phyloP scores from a whole-genome alignment of 2,888 invertebrate genomes.

The Drosophila tanythrix region DNA sequence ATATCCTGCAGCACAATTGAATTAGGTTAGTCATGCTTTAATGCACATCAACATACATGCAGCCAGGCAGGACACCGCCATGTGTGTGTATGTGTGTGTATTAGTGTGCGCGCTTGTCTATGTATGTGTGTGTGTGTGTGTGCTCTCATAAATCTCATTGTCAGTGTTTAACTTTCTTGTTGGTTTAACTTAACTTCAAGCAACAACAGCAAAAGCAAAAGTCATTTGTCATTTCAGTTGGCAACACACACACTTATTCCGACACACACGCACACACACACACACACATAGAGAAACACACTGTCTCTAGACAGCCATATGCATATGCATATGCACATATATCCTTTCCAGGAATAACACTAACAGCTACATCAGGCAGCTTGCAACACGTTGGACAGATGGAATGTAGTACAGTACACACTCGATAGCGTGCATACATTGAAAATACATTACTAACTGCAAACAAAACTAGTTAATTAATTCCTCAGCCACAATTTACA shows the following conservation, averaged over 20 bases:
- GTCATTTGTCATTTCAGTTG: conserved; percentile 79
- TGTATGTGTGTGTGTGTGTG: conserved; percentile 32
- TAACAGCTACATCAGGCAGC: conserved; percentile 17
- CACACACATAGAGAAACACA: conserved; percentile 12
- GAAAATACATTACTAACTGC: neutral
- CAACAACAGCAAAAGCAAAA: conserved; percentile 65
- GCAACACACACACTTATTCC: conserved; percentile 57
- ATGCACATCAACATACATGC: conserved; percentile 78
- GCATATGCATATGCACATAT: conserved; percentile 29
- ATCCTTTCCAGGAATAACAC: conserved; percentile 34
- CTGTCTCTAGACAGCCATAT: conserved; percentile 23
- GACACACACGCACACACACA: conserved; percentile 23
- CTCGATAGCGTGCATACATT: neutral
- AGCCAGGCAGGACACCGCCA: conserved; percentile 60
- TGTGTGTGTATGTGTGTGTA: conserved; percentile 14
- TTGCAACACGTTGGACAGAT: conserved; percentile 16
- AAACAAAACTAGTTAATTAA: neutral
- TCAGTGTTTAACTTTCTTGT: conserved; percentile 81
- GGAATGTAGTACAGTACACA: conserved; percentile 7
- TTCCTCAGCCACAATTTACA: neutral
- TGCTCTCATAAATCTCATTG: conserved; percentile 76
- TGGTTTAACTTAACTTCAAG: conserved; percentile 77
- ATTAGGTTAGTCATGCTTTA: conserved; percentile 80
- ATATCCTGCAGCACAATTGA: conserved; percentile 80
- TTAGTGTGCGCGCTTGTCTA: conserved; percentile 17